A percentile compares a stretch with the other conserved stretches of the same genome.
Evolutionary conservation across 2,113 vertebrate species (phyloP).

Genomic region (Haemorhous mexicanus): DNA sequence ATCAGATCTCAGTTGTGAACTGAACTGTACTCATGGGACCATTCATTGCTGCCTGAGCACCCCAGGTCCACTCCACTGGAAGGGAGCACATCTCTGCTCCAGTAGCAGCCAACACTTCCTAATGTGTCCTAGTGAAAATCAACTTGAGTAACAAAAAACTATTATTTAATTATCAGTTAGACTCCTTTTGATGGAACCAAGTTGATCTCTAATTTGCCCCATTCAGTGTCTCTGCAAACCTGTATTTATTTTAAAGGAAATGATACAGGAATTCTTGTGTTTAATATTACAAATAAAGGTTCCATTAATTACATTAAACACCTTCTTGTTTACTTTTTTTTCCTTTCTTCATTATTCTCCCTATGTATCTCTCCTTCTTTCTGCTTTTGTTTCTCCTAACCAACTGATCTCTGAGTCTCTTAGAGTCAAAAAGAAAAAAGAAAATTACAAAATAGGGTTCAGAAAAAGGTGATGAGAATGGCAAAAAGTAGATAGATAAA

Average conservation of each 20-base stretch:
- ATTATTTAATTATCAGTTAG: not conserved
- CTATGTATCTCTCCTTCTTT: not conserved
- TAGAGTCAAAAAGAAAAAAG: not conserved
- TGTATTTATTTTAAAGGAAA: not conserved
- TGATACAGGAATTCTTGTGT: fast-evolving
- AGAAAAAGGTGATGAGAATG: not conserved
- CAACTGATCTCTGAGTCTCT: not conserved
- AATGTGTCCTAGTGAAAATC: not conserved
- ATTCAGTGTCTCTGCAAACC: not conserved
- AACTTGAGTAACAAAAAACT: not conserved
- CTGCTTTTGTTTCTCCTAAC: not conserved
- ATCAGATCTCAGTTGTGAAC: not conserved
- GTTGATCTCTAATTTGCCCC: not conserved
- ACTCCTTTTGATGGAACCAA: not conserved
- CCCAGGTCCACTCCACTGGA: not conserved
- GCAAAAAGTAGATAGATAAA: not conserved
- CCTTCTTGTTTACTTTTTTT: not conserved
- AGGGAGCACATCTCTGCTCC: not conserved
- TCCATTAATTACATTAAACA: not conserved
- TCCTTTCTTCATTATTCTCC: not conserved
- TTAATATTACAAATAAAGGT: not conserved
- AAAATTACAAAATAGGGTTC: not conserved
- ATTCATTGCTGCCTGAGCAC: not conserved
- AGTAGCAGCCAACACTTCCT: not conserved
- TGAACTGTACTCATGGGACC: not conserved